phyloP scores from a whole-genome alignment of 2,888 invertebrate species.

The Tenthredo amoena region DNA sequence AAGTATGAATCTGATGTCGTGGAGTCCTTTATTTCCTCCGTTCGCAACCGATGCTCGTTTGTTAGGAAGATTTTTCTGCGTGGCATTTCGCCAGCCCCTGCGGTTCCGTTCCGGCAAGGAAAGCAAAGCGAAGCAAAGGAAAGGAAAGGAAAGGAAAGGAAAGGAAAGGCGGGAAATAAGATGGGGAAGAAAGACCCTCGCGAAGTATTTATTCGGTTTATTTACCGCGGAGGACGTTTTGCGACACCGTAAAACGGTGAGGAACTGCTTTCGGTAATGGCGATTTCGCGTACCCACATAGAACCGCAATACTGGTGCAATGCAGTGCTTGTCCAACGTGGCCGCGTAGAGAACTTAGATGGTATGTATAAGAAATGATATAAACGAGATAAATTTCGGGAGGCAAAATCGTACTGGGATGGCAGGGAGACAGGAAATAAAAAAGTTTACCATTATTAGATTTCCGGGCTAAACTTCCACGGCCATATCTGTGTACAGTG shows the following conservation, averaged over 20 bases:
- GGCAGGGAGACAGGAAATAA: not conserved
- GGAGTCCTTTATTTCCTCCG: not conserved
- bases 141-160: too few species aligned
- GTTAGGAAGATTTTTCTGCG: constrained; percentile 8
- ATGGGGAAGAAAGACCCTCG: not conserved
- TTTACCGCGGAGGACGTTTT: not conserved
- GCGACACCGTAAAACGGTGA: constrained; percentile 10
- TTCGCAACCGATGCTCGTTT: constrained; percentile 4
- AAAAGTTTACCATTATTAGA: constrained; percentile 27
- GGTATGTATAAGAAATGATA: not conserved
- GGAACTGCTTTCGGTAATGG: constrained; percentile 5
- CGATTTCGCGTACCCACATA: not conserved
- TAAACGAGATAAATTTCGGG: not conserved
- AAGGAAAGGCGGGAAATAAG: not conserved
- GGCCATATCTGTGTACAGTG: not conserved
- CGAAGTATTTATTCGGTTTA: not conserved
- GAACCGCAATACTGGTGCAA: not conserved
- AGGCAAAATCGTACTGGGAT: not conserved
- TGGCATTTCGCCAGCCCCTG: constrained; percentile 12
- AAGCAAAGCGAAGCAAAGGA: too few species aligned
- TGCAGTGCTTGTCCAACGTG: not conserved
- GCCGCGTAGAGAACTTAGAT: not conserved
- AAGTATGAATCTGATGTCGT: not conserved
- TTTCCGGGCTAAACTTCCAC: not conserved
- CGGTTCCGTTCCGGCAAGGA: not conserved